phyloP scores from a whole-genome alignment of 2,113 vertebrate species.

The Coptodon rendalli region DNA sequence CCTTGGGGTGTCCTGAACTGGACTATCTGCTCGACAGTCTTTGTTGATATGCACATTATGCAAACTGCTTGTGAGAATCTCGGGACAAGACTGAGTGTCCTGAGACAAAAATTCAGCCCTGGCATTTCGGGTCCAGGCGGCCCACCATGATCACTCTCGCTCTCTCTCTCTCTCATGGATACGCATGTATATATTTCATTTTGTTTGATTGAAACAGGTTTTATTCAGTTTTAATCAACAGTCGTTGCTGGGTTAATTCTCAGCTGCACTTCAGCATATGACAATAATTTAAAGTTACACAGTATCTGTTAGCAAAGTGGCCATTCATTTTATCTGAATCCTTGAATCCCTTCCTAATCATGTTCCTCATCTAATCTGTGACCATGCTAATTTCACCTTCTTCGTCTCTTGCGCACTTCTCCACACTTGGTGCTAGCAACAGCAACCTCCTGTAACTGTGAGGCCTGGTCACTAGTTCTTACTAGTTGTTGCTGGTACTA shows the following conservation, averaged over 20 bases:
- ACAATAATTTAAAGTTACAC: neutral
- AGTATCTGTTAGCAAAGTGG: neutral
- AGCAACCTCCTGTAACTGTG: neutral
- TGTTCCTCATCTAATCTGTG: neutral
- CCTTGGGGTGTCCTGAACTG: neutral
- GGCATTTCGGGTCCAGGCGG: neutral
- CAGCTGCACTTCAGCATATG: neutral
- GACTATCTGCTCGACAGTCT: neutral
- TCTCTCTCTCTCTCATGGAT: rapidly evolving
- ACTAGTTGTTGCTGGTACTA: neutral
- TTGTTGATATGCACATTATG: neutral
- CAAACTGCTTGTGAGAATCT: neutral
- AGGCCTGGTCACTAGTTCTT: neutral
- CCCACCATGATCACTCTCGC: rapidly evolving
- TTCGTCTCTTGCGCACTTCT: neutral
- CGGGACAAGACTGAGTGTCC: neutral
- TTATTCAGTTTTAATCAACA: neutral
- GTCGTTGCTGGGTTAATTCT: rapidly evolving
- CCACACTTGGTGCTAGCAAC: neutral
- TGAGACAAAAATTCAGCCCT: neutral
- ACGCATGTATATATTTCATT: neutral
- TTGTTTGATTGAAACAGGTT: neutral
- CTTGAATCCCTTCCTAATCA: neutral
- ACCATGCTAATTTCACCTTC: neutral
- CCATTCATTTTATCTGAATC: neutral